phyloP scores from a whole-genome alignment of 2,888 invertebrate genomes.

The Eurytoma californica region DNA sequence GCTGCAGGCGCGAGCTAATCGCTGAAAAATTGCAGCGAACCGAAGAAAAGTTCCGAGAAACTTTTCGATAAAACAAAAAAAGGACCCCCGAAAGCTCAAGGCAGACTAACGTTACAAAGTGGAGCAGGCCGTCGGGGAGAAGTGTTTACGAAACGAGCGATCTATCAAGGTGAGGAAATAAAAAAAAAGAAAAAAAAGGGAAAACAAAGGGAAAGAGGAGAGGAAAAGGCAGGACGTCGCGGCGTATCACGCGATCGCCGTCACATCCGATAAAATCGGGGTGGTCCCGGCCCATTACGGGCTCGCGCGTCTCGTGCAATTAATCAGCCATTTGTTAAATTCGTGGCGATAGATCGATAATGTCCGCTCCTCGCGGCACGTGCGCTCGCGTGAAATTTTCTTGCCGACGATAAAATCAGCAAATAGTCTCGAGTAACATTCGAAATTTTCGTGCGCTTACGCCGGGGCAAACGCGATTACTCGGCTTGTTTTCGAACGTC shows the following conservation, averaged over 20 bases:
- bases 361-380: too few relatives aligned
- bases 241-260: constrained; percentile 33
- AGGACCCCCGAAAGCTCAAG: neutral
- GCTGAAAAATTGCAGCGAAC: neutral
- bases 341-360: constrained; percentile 63
- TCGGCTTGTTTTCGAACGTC: neutral
- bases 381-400: neutral
- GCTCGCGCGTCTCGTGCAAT: constrained; percentile 58
- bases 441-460: neutral
- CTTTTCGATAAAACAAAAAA: constrained; percentile 19
- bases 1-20: neutral
- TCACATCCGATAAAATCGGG: constrained; percentile 40
- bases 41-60: neutral
- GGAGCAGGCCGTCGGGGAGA: neutral
- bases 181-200: neutral
- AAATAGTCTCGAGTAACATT: neutral
- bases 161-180: constrained; percentile 24
- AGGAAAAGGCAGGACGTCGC: neutral
- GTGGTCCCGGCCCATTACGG: constrained; percentile 30
- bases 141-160: constrained; percentile 11
- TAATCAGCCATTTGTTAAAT: constrained; percentile 68
- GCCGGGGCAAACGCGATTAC: neutral
- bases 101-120: neutral
- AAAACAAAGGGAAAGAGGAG: neutral
- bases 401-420: constrained; percentile 4